Evolutionary conservation across 2,888 invertebrate species (phyloP), one percentile per base, ranked within the genome.

Genomic region (Saturnia pavonia): DNA sequence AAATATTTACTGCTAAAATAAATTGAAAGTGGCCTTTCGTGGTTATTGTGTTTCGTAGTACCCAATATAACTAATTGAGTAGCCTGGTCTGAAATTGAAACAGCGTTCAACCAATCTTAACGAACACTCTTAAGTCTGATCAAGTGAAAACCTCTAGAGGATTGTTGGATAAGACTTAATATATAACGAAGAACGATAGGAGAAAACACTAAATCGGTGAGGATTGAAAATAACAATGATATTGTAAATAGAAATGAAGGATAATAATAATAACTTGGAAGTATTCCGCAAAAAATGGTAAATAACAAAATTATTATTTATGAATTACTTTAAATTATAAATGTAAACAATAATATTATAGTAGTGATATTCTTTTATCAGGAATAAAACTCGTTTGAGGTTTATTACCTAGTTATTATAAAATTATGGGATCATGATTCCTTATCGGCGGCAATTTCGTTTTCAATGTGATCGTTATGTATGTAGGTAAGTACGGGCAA

Each of bases 381-480:
- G 22, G 16, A 34, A 65, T 40, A 65, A 14, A 60, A 14, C 14
- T 25, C 40, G n/a, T 65, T 65, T 65, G n/a, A 19, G 7, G 74
- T 74, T 76, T 74, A 75, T 68, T 73, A 73, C 75, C 74, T 76
- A 77, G 72, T 78, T 77, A 79, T 66, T 71, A 60, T 63, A 71
- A 65, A 71, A 66, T 78, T 78, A 79, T 76, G 78, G 78, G 77
- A 80, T 80, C 71, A 68, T 71, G 65, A 79, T 81, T 78, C 76
- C 72, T 82, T 82, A 82, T 82, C 83, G 76, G 66, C 42, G 70
- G 67, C 54, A 66, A 54, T 70, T 71, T 75, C 76, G 74, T 73
- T 78, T 79, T 76, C 75, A 77, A 68, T 71, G 77, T 75, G 76
- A 77, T 76, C 76, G 77, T 76, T 81, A 79, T 77, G 73, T 77